These are phyloP conservation scores for Dufourea novaeangliae DNA, from an alignment of 1,140 invertebrate genomes.

Conservation along the genomic window DNA sequence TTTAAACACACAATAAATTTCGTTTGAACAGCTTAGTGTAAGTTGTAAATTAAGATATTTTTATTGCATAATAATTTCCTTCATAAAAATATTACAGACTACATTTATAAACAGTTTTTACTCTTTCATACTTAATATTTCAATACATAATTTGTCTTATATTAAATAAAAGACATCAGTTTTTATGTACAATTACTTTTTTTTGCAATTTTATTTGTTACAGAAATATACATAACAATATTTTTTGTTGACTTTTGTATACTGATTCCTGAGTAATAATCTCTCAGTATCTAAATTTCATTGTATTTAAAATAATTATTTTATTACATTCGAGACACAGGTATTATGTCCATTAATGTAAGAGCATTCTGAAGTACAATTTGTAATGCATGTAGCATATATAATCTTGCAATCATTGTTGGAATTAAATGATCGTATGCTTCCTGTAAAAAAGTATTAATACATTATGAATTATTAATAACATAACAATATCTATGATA, in stretches of 20 bases:
- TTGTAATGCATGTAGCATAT: slow-evolving; percentile 85
- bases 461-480: slow-evolving; percentile 39
- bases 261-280: neutral
- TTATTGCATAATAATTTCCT: neutral
- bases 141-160: too few relatives aligned
- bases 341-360: slow-evolving; percentile 84
- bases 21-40: neutral
- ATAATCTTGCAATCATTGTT: slow-evolving; percentile 85
- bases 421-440: slow-evolving; percentile 84
- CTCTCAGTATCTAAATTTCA: neutral
- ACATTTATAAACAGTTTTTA: too few relatives aligned
- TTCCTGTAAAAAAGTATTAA: slow-evolving; percentile 79
- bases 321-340: slow-evolving; percentile 85
- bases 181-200: neutral
- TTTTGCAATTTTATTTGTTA: neutral
- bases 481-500: slow-evolving; percentile 25
- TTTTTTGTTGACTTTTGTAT: neutral
- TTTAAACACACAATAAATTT: neutral
- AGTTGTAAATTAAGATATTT: neutral
- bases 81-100: neutral
- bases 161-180: neutral
- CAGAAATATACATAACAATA: neutral
- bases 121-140: neutral
- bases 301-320: slow-evolving; percentile 4
- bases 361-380: slow-evolving; percentile 85